These are phyloP conservation scores for Hiodon tergisus DNA, from an alignment of 2,113 vertebrate species.

Conservation along the genomic window DNA sequence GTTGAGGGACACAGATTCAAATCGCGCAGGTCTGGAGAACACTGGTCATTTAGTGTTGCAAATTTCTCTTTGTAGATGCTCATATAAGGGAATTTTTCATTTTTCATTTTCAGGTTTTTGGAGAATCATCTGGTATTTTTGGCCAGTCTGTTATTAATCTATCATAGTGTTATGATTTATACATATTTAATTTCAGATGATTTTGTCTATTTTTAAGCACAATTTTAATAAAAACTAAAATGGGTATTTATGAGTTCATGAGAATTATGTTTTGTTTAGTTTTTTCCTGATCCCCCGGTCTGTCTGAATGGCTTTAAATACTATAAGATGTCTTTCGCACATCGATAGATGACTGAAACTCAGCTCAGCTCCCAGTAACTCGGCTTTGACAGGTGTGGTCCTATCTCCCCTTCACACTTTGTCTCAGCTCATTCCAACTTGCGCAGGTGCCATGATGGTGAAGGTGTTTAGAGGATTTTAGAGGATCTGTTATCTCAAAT, in stretches of 20 bases:
- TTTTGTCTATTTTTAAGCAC: slow-evolving; percentile 39
- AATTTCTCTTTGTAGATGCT: slow-evolving; percentile 38
- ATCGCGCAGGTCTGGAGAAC: slow-evolving; percentile 37
- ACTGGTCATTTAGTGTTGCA: slow-evolving; percentile 42
- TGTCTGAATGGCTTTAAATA: background rate
- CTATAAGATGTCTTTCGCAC: background rate
- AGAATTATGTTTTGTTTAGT: background rate
- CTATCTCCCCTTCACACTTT: slow-evolving; percentile 39
- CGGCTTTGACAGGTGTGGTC: slow-evolving; percentile 25
- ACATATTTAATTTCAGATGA: slow-evolving; percentile 36
- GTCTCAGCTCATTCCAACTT: slow-evolving; percentile 47
- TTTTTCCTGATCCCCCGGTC: no score
- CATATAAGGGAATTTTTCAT: slow-evolving; percentile 36
- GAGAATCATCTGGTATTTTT: slow-evolving; percentile 1
- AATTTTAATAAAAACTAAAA: slow-evolving; percentile 47
- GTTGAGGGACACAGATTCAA: slow-evolving; percentile 27
- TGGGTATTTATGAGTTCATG: slow-evolving; percentile 1
- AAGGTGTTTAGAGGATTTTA: slow-evolving; percentile 31
- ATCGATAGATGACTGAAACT: no score
- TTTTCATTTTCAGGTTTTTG: slow-evolving; percentile 14
- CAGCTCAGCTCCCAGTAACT: slow-evolving; percentile 15
- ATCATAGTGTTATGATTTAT: slow-evolving; percentile 35
- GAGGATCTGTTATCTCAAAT: slow-evolving; percentile 26
- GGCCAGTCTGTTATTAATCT: slow-evolving; percentile 11
- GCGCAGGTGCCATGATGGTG: slow-evolving; percentile 26